Conservation (phyloP, 2,113 vertebrate genomes). For the Aegotheles bennettii region DNA sequence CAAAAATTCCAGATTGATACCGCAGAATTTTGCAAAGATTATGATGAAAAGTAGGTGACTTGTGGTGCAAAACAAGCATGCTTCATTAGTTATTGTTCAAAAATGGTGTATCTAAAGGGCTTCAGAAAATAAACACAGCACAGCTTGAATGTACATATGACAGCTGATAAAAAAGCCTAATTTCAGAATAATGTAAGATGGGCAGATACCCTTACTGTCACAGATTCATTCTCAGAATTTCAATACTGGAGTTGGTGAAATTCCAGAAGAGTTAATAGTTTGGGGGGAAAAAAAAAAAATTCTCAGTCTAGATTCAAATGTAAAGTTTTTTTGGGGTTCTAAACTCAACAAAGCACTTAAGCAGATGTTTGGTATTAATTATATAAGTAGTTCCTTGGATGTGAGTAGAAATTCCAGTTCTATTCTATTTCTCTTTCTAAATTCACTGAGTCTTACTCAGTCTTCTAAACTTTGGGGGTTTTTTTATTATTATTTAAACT, state of each 20-base stretch:
- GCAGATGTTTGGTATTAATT: background rate
- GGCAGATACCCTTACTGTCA: background rate
- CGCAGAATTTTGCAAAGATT: slow-evolving; percentile 71
- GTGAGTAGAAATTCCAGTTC: background rate
- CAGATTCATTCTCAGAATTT: background rate
- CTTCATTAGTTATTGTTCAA: background rate
- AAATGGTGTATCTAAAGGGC: background rate
- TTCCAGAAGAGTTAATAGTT: background rate
- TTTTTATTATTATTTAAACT: background rate
- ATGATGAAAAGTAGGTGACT: slow-evolving; percentile 71
- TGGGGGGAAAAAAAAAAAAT: background rate
- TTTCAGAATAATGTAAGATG: background rate
- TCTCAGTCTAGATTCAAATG: background rate
- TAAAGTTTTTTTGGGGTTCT: rapidly evolving
- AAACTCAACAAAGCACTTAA: background rate
- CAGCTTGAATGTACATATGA: background rate
- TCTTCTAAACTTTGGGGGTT: background rate
- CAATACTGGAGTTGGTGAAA: background rate
- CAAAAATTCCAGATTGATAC: slow-evolving; percentile 68
- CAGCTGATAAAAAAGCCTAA: background rate
- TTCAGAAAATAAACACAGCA: background rate
- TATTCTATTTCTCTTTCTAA: background rate
- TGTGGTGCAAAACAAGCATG: background rate
- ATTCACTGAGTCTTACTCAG: background rate
- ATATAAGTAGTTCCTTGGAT: background rate